phyloP scores from a whole-genome alignment of 2,888 invertebrate species.

The Strigamia crassipes region DNA sequence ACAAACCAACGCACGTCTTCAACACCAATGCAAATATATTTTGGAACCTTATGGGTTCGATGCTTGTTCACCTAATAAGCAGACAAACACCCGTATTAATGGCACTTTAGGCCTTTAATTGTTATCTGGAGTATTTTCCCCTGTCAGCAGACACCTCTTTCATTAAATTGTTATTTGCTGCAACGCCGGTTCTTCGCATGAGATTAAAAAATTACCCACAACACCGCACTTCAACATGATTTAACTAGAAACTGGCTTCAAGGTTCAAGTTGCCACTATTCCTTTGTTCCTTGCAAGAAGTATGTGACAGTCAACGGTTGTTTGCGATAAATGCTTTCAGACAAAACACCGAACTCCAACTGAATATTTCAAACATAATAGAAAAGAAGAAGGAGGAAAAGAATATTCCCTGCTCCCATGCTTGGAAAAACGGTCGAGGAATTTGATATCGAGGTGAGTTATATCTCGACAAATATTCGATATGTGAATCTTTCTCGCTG shows the following conservation, averaged over 20 bases:
- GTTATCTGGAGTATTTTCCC: no score
- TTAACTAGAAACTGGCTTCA: background rate
- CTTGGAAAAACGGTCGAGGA: constrained; percentile 13
- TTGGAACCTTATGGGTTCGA: no score
- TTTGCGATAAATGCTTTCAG: constrained; percentile 15
- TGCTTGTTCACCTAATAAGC: no score
- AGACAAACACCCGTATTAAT: no score
- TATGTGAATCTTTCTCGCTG: constrained; percentile 15
- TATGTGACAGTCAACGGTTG: constrained; percentile 12
- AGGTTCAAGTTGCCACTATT: background rate
- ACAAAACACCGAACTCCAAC: background rate
- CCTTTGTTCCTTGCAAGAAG: background rate
- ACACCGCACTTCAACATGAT: background rate
- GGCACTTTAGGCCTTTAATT: no score
- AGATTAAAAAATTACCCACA: background rate
- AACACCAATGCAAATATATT: no score
- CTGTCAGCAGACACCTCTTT: no score
- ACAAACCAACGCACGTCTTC: no score
- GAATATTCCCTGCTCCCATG: background rate
- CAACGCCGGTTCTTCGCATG: background rate
- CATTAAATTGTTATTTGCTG: background rate
- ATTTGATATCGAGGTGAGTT: constrained; percentile 32
- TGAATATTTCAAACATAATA: constrained; percentile 9
- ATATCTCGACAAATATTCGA: constrained; percentile 23
- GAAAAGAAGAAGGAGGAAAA: background rate